Evolutionary conservation across 1,140 invertebrate genomes (phyloP), one percentile per base, ranked within the genome.

Genomic region (Sycobia sp.): DNA sequence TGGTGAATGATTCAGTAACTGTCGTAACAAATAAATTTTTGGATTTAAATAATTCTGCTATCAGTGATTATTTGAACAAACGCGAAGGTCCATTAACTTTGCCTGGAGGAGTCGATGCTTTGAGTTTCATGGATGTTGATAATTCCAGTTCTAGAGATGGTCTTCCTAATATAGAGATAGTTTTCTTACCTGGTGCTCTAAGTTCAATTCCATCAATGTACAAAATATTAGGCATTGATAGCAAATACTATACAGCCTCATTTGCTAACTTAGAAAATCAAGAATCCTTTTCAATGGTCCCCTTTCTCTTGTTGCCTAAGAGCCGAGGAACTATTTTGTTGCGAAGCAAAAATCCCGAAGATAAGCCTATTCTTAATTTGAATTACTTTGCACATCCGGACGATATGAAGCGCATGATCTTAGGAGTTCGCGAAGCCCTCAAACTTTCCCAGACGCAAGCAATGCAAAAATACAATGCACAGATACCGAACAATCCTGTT

Each of bases 291-390:
- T 36, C 38, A 34, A 54, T 62, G 14, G 9, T 44, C 8, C 60
- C 60, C 9, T 27, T 18, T 1, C n/a, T 62, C 0, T 16, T 62
- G 7, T n/a, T 18, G 10, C 60, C 60, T 0, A 38, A 38, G 18
- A 62, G 60, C 9, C 13, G 25, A 18, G 60, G 60, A 11, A 20
- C 1, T 11, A 3, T 62, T 16, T 7, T 47, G 7, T 47, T 62
- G 20, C 25, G 23, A 18, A 62, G 60, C 22, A 29, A 13, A 0
- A 13, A 62, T 47, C 60, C 60, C 0, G 1, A 9, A 44, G 81
- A 86, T 51, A 84, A 86, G 63, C 90, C 90, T 0, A 72, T 84
- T 3, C 85, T 91, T 46, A 82, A 87, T 67, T 87, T 89, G 7
- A 86, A 85, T 64, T 88, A 89, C 67, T 77, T 88, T 32, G 76